A percentile compares a stretch with the other conserved stretches of the same genome.
phyloP scores from a whole-genome alignment of 2,797 vertebrate genomes.

The Lindbergichthys nudifrons region DNA sequence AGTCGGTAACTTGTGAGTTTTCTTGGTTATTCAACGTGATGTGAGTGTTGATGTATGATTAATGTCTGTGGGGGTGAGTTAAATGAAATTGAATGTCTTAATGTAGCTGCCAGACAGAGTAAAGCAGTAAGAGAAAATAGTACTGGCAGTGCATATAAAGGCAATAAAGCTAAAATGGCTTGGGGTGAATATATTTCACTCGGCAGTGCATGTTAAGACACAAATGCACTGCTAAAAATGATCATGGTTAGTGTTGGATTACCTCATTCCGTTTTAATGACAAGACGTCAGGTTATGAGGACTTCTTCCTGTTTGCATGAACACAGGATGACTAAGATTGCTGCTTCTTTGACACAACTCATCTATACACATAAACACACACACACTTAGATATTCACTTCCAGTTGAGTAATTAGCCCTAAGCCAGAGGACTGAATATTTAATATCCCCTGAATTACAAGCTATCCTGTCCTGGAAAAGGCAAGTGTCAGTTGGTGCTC shows the following conservation, averaged over 20 bases:
- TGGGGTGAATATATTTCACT: slow-evolving; percentile 9
- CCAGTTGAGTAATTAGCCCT: slow-evolving; percentile 62
- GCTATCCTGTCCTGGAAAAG: slow-evolving; percentile 62
- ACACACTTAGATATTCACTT: slow-evolving; percentile 10
- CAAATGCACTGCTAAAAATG: slow-evolving; percentile 26
- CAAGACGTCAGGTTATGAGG: slow-evolving; percentile 36
- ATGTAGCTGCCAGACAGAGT: slow-evolving; percentile 10
- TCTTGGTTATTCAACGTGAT: slow-evolving; percentile 15
- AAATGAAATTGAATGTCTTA: slow-evolving; percentile 2
- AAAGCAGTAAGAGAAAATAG: neutral
- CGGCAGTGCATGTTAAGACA: slow-evolving; percentile 6
- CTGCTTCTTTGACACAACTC: slow-evolving; percentile 31
- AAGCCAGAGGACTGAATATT: slow-evolving; percentile 70
- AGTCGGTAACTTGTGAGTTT: slow-evolving; percentile 22
- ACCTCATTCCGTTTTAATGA: slow-evolving; percentile 59
- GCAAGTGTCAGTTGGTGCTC: slow-evolving; percentile 45
- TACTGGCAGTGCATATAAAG: neutral
- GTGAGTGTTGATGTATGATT: slow-evolving; percentile 10
- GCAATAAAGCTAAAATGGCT: slow-evolving; percentile 2
- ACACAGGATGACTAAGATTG: neutral
- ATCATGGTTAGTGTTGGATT: slow-evolving; percentile 36
- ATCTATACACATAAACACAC: slow-evolving; percentile 23
- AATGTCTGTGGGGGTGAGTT: slow-evolving; percentile 9
- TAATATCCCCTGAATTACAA: slow-evolving; percentile 65
- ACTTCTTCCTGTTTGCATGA: slow-evolving; percentile 42